A percentile compares a stretch with the other conserved stretches of the same genome.
Evolutionary conservation across 2,797 vertebrate genomes (phyloP).

Genomic region (Clarias platycephalus): DNA sequence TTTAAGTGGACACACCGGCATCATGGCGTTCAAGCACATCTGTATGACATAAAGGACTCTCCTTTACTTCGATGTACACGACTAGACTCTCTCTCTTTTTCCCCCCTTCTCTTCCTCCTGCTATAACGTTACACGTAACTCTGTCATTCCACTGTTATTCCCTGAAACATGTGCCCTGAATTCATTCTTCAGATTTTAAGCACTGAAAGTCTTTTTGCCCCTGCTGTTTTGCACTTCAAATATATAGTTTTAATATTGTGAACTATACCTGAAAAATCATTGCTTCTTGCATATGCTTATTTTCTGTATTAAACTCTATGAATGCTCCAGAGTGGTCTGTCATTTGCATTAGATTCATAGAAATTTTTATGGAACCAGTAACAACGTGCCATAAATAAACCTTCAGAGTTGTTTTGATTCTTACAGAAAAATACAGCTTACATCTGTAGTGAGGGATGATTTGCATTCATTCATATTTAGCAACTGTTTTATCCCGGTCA

Average conservation of each 20-base stretch:
- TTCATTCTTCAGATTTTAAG: constrained; percentile 12
- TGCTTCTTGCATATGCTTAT: constrained; percentile 25
- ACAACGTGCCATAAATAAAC: too few relatives aligned
- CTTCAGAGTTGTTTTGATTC: not conserved
- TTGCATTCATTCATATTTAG: not conserved
- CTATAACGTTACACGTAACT: not conserved
- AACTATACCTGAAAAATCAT: constrained; percentile 25
- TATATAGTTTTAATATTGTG: constrained; percentile 8
- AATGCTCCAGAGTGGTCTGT: not conserved
- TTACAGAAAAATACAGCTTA: not conserved
- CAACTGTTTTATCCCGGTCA: not conserved
- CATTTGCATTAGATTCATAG: not conserved
- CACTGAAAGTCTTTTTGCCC: not conserved
- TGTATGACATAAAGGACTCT: constrained; percentile 9
- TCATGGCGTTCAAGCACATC: constrained; percentile 7
- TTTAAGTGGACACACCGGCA: constrained; percentile 2
- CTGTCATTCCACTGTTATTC: constrained; percentile 10
- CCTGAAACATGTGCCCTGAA: not conserved
- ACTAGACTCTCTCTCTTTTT: not conserved
- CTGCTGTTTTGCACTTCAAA: constrained; percentile 29
- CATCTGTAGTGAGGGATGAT: not conserved
- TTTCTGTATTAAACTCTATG: constrained; percentile 46
- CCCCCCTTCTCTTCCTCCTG: not conserved
- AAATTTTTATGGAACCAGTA: not conserved
- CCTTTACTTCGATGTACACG: not conserved